Evolutionary conservation across 2,113 vertebrate genomes (phyloP), one percentile per base, ranked within the genome.

Genomic region (Melanostigma gelatinosum): DNA sequence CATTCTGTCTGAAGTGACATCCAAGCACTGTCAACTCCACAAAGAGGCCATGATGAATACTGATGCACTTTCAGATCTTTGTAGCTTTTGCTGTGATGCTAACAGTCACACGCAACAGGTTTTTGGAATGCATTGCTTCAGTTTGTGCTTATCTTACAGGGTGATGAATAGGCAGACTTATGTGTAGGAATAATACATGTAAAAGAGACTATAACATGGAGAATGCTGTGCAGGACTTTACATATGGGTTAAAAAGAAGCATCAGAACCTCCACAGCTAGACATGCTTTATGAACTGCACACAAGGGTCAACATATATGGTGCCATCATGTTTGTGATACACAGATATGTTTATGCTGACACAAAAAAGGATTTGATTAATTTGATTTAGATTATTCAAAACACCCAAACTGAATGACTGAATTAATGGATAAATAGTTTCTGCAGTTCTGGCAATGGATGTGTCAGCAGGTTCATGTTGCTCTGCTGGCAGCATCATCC

Each of bases 91-190:
- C 64, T 18, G 24, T 36, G 13, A 65, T 8, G 48, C 8, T 55
- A 77, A 84, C 73, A 72, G 66, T 71, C 79, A 48, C 64, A 74
- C n/a, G 57, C 32, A 38, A 24, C 61, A 69, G 6, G 27, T 74
- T 78, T 63, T 83, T 78, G 84, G 87, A 89, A 87, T 88, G 86
- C 82, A 58, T 80, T 29, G 60, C 27, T 77, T 80, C 6, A 40
- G 44, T 65, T 87, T 90, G 89, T 90, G 86, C 86, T 90, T 86
- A 34, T 86, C 54, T 36, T 64, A 10, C 13, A 20, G 27, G 36
- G 32, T 15, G 32, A 32, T 60, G 9, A 20, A 1, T 32, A 55
- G 15, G 16, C 27, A 38, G 16, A 36, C 7, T 18, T n/a, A 48
- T 65, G 32, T 15, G 54, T 5, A 9, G 8, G 36, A 61, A 67